A percentile compares a stretch with the other conserved stretches of the same genome.
Conservation (phyloP, 2,888 invertebrate genomes). For the Hypena proboscidalis region DNA sequence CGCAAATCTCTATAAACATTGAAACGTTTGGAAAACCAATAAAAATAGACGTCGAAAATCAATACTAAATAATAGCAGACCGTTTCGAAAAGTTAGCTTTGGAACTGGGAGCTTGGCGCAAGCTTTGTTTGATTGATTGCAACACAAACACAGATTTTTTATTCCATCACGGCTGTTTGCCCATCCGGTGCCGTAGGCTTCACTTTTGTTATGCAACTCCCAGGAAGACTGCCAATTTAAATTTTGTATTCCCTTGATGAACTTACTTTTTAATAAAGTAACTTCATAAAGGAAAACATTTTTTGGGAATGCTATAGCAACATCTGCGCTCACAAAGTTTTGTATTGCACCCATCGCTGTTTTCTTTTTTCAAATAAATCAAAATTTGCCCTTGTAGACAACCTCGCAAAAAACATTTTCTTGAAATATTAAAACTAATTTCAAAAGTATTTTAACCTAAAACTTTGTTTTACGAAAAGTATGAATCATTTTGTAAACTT, state of each 20-base stretch:
- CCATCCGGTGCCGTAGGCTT: conserved; percentile 46
- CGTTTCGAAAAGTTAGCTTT: conserved; percentile 74
- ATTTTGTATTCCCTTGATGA: conserved; percentile 43
- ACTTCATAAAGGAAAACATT: conserved; percentile 32
- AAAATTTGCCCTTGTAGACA: conserved; percentile 13
- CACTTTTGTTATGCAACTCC: conserved; percentile 55
- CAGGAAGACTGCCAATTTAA: conserved; percentile 34
- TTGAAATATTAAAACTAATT: conserved; percentile 10
- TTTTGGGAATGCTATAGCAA: conserved; percentile 33
- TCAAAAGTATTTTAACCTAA: conserved; percentile 17
- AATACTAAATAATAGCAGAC: conserved; percentile 74
- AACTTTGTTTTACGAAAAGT: background rate
- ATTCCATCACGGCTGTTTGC: conserved; percentile 70
- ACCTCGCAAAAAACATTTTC: conserved; percentile 22
- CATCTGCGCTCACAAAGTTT: conserved; percentile 45
- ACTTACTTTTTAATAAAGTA: conserved; percentile 44
- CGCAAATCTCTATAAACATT: conserved; percentile 69
- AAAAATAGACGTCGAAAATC: conserved; percentile 73
- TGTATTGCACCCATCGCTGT: conserved; percentile 18
- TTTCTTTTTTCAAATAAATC: conserved; percentile 31
- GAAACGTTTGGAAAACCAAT: conserved; percentile 60
- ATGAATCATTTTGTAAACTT: background rate
- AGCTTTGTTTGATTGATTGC: conserved; percentile 82
- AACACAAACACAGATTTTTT: conserved; percentile 76
- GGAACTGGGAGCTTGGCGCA: conserved; percentile 58